Base-by-base conservation (phyloP, 2,113 vertebrate genomes). In the Cephalopterus ornatus region DNA sequence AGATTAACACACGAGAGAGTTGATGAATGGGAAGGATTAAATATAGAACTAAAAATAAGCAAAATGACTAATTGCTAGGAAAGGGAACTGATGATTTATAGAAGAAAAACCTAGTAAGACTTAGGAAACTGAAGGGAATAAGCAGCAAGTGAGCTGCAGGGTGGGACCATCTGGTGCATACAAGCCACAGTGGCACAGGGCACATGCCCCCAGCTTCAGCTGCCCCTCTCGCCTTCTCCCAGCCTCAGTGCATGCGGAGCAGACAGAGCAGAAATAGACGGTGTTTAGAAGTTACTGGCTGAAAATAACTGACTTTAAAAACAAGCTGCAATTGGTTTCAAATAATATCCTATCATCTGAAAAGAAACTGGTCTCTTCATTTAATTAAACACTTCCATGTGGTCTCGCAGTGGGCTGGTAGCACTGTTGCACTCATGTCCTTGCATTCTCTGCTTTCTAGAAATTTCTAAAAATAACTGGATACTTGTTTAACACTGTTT, bases 21-120 rank as follows among this genome's bases (percentile, higher is more conserved):
- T 87, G 95, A 95, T 96, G 92, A 96, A 97, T 92, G 86, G 49
- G 90, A 88, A 93, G 58, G 61, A 96, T 92, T 93, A 95, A 96
- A 97, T 87, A 97, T 88, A 95, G 95, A 94, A 91, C 65, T 21
- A 86, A 84, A 95, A 94, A 84, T 67, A 96, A 94, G 79, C 1
- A 0, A 75, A 91, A 87, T 81, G 76, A 94, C 95, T 96, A 97
- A 97, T 92, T 89, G 73, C 88, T 79, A 72, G 53, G 73, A 91
- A 96, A 91, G 83, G 62, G 65, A 91, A 89, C 70, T 46, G 79
- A 75, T 92, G 91, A 91, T 95, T 93, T 96, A 94, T 67, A 42
- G 61, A 88, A 79, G n/a, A 67, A 61, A 89, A 89, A 96, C 74
- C 59, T 21, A 85, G 47, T 72, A 67, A 68, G 47, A 74, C 55